A percentile compares a stretch with the other conserved stretches of the same genome.
These are phyloP conservation scores for Apteryx mantelli DNA, from an alignment of 2,113 vertebrate genomes.

Conservation along the genomic window DNA sequence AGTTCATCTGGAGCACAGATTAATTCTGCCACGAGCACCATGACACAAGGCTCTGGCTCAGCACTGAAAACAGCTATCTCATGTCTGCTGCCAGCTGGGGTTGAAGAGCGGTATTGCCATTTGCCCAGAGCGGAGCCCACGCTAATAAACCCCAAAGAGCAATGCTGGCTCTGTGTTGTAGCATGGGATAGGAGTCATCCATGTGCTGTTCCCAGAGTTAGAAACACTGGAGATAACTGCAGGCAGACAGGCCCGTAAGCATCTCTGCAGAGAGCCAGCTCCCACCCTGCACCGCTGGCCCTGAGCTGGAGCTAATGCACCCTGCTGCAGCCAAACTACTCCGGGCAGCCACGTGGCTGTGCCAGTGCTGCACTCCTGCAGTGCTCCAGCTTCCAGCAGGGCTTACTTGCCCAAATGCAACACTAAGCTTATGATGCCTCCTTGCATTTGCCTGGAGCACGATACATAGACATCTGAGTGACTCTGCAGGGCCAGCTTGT, in stretches of 20 bases:
- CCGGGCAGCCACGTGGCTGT: neutral
- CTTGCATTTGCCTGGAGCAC: neutral
- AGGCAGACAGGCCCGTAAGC: neutral
- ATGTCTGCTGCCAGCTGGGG: neutral
- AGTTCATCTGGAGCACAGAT: neutral
- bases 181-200: neutral
- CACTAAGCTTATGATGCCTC: neutral
- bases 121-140: neutral
- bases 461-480: neutral
- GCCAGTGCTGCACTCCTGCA: neutral
- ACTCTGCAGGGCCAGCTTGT: neutral
- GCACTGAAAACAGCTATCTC: neutral
- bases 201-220: neutral
- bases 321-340: rapidly evolving
- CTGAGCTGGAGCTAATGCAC: neutral
- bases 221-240: neutral
- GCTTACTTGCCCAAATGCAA: neutral
- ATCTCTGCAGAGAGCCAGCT: neutral
- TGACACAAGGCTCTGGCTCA: neutral
- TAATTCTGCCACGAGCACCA: neutral
- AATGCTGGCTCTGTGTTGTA: neutral
- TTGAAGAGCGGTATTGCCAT: neutral
- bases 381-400: rapidly evolving
- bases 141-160: neutral
- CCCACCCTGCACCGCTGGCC: neutral